phyloP scores from a whole-genome alignment of 2,797 vertebrate genomes.

The Salmo trutta region DNA sequence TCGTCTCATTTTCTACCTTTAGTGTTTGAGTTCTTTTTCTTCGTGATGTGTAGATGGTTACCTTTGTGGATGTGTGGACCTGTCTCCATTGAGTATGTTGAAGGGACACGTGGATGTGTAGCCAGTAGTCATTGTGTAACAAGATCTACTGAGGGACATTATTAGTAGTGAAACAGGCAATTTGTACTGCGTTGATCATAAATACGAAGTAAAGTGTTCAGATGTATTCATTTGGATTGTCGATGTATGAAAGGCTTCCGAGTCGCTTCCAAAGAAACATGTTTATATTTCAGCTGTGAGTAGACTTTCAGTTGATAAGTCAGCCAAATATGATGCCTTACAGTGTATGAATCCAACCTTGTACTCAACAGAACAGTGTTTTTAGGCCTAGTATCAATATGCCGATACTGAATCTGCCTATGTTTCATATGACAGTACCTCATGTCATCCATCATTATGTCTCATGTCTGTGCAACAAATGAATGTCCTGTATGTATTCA shows the following conservation, averaged over 20 bases:
- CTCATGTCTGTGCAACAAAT: neutral
- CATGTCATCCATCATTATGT: slow-evolving; percentile 38
- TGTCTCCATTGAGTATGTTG: slow-evolving; percentile 59
- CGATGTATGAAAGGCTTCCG: neutral
- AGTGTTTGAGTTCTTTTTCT: slow-evolving; percentile 42
- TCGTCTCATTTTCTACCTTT: slow-evolving; percentile 63
- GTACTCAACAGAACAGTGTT: slow-evolving; percentile 14
- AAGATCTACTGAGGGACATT: neutral
- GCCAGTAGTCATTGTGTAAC: neutral
- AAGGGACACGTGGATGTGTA: slow-evolving; percentile 4
- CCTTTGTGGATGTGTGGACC: slow-evolving; percentile 48
- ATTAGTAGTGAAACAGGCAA: neutral
- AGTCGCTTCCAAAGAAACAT: neutral
- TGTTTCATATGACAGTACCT: slow-evolving; percentile 23
- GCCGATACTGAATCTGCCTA: slow-evolving; percentile 7
- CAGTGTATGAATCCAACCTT: slow-evolving; percentile 2
- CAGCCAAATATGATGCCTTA: neutral
- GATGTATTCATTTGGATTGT: neutral
- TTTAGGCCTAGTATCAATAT: slow-evolving; percentile 7
- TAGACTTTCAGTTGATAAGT: neutral
- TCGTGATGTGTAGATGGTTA: slow-evolving; percentile 46
- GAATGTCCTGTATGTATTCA: slow-evolving; percentile 3
- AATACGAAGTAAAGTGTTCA: neutral
- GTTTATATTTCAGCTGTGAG: slow-evolving; percentile 1
- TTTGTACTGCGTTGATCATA: neutral